These are phyloP conservation scores for Formica selysi DNA, from an alignment of 1,140 invertebrate genomes.

Conservation along the genomic window DNA sequence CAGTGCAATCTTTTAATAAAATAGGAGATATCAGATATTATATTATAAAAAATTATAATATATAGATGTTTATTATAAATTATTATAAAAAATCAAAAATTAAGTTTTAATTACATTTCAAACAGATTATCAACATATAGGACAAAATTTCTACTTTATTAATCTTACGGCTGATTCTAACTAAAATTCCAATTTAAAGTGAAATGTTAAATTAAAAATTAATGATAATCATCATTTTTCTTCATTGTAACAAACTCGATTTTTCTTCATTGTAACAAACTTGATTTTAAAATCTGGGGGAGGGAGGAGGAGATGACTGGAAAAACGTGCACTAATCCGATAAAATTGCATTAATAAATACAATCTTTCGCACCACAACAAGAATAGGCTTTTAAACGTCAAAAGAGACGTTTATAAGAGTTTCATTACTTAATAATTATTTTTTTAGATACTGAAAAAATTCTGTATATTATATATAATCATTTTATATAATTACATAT, in stretches of 20 bases:
- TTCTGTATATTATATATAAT: neutral
- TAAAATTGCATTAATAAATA: slow-evolving; percentile 4
- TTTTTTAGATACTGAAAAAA: neutral
- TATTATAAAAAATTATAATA: neutral
- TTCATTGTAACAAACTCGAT: neutral
- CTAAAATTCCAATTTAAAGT: neutral
- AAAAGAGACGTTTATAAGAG: neutral
- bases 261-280: neutral
- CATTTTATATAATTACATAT: neutral
- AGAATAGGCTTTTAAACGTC: neutral
- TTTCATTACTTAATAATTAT: neutral
- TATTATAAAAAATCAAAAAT: neutral
- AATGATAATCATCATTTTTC: neutral
- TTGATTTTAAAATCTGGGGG: neutral
- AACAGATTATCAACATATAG: neutral
- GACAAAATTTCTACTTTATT: neutral
- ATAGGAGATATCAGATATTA: neutral
- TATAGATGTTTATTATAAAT: neutral
- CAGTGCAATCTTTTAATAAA: neutral
- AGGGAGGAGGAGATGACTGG: neutral
- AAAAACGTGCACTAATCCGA: neutral
- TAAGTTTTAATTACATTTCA: neutral
- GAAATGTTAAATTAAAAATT: neutral
- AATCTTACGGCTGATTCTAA: neutral
- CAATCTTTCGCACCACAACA: neutral